Conservation (phyloP, 2,888 invertebrate species). For the Carterocephalus palaemon region DNA sequence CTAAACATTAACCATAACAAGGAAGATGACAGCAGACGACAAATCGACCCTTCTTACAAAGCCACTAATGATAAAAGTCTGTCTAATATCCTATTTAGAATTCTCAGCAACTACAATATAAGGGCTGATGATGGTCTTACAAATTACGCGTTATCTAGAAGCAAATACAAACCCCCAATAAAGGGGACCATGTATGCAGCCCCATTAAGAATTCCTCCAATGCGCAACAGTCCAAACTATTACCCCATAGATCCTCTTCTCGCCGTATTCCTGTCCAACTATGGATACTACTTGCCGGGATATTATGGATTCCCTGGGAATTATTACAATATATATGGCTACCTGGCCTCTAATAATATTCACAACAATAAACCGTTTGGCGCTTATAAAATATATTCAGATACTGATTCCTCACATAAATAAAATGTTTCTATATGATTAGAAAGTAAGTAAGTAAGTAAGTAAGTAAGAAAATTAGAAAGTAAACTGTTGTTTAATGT, state of each 20-base stretch:
- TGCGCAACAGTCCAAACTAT: slow-evolving; percentile 75
- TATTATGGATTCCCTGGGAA: slow-evolving; percentile 52
- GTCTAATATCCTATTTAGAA: slow-evolving; percentile 34
- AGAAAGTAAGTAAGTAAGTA: too few relatives aligned
- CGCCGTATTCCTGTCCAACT: slow-evolving; percentile 81
- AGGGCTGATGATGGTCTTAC: slow-evolving; percentile 44
- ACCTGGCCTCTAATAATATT: slow-evolving; percentile 81
- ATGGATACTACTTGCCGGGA: slow-evolving; percentile 78
- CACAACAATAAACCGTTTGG: slow-evolving; percentile 83
- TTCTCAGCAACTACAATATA: slow-evolving; percentile 60
- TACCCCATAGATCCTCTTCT: slow-evolving; percentile 78
- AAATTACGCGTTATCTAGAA: slow-evolving; percentile 56
- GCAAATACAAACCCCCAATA: slow-evolving; percentile 34
- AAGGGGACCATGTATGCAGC: too few relatives aligned
- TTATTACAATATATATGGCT: slow-evolving; percentile 78
- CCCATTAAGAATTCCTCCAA: not conserved
- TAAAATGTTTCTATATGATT: too few relatives aligned
- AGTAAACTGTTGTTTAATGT: too few relatives aligned
- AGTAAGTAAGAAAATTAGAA: too few relatives aligned
- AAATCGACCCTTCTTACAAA: not conserved
- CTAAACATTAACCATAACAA: not conserved
- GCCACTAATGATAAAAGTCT: slow-evolving; percentile 24
- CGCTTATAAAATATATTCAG: slow-evolving; percentile 75
- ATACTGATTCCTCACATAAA: slow-evolving; percentile 53
- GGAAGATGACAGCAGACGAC: not conserved